Evolutionary conservation across 2,888 invertebrate genomes (phyloP).

Genomic region (Lochmaea capreae): DNA sequence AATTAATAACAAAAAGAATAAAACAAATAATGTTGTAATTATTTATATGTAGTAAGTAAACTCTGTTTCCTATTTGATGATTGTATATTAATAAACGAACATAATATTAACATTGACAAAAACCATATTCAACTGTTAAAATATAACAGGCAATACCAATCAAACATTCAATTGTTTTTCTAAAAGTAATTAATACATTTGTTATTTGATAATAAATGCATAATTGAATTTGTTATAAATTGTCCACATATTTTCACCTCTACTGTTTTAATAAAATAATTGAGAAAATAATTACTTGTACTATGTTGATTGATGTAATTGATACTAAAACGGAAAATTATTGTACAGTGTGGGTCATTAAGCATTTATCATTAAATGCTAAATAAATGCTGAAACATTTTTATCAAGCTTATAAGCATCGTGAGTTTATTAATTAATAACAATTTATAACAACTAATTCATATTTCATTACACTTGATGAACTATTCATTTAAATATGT

Average conservation of each 20-base stretch:
- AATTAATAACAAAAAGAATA: conserved; percentile 41
- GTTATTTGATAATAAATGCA: conserved; percentile 37
- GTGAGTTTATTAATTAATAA: too few species aligned
- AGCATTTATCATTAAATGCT: neutral
- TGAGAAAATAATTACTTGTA: conserved; percentile 16
- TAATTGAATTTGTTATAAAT: conserved; percentile 34
- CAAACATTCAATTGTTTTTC: conserved; percentile 40
- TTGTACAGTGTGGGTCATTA: neutral
- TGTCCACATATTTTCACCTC: conserved; percentile 18
- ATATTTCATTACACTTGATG: too few species aligned
- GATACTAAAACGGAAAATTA: neutral
- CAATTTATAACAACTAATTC: too few species aligned
- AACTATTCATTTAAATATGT: too few species aligned
- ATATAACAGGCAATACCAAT: conserved; percentile 30
- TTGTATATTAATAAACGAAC: conserved; percentile 50
- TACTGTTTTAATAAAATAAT: conserved; percentile 20
- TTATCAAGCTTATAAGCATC: neutral
- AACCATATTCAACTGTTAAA: conserved; percentile 20
- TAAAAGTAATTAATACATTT: conserved; percentile 36
- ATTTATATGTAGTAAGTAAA: conserved; percentile 50
- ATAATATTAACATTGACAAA: conserved; percentile 47
- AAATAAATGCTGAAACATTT: neutral
- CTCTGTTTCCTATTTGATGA: conserved; percentile 47
- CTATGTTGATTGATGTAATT: neutral
- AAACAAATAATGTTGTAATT: conserved; percentile 48